Evolutionary conservation across 2,113 vertebrate genomes (phyloP), one percentile per base, ranked within the genome.

Genomic region (Helogale parvula): DNA sequence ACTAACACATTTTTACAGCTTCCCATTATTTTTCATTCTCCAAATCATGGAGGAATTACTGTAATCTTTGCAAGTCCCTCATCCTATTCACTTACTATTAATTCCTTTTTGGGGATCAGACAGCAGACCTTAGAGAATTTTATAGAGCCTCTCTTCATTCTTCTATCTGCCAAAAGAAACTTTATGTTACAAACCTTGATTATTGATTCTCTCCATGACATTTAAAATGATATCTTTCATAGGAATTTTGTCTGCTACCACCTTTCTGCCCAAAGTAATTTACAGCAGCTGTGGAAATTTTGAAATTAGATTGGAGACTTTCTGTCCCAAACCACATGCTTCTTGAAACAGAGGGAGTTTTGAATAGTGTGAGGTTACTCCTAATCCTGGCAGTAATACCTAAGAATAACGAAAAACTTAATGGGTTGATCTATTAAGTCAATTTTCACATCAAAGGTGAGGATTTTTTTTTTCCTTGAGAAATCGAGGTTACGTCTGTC

Each of bases 281-380:
- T 97, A 80, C 52, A 97, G 97, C 45, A 77, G 82, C 82, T 31
- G 65, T 93, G 91, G 94, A 98, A 25, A 90, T 94, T 98, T 93
- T 80, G 93, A 97, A 98, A 98, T 97, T 96, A 95, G 35, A 79
- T 92, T 89, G 52, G 71, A 93, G 94, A 87, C 84, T 85, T 50
- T 97, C 33, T 94, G 89, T 98, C 90, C 90, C 97, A 97, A 95
- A 83, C 76, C 94, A 93, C 84, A 94, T 97, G 86, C 17, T 97
- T 96, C 65, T 25, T 65, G 47, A 80, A 83, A 80, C 74, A 96
- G 33, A 93, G 23, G 77, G 47, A 71, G 38, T 57, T 90, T 60
- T 90, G 27, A 89, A 57, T 45, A 54, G 82, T 31, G 1, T 82
- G 45, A 91, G 35, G 88, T 71, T 97, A 95, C 93, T 94, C 86